phyloP scores from a whole-genome alignment of 2,888 invertebrate species.

The Pegoplata infirma region DNA sequence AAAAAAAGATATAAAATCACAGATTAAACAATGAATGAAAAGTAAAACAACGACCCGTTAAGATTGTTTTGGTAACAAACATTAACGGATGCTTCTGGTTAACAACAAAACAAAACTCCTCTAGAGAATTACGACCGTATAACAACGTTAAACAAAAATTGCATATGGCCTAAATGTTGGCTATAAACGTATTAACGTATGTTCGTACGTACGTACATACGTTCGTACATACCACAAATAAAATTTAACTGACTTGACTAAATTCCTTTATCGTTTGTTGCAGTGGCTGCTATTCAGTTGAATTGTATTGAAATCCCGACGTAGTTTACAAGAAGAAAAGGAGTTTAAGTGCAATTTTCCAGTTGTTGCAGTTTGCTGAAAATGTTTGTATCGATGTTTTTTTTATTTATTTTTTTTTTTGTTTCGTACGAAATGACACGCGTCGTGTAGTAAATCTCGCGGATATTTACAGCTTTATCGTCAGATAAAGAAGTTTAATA shows the following conservation, averaged over 20 bases:
- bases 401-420: conserved; percentile 31
- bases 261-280: background rate
- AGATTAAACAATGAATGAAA: conserved; percentile 55
- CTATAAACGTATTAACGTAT: too few relatives aligned
- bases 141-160: conserved; percentile 33
- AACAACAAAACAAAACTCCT: conserved; percentile 47
- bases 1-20: conserved; percentile 60
- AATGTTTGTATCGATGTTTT: too few relatives aligned
- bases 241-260: background rate
- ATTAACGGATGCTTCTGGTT: conserved; percentile 52
- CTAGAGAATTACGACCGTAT: conserved; percentile 24
- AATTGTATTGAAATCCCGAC: background rate
- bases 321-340: too few relatives aligned
- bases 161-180: conserved; percentile 48
- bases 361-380: conserved; percentile 42
- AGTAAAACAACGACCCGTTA: conserved; percentile 56
- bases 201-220: too few relatives aligned
- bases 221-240: background rate
- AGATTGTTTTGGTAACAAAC: conserved; percentile 49
- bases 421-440: conserved; percentile 61
- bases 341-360: conserved; percentile 34
- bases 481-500: conserved; percentile 63
- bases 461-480: conserved; percentile 73
- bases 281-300: background rate
- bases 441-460: conserved; percentile 75